Conservation (phyloP, 2,797 vertebrate genomes). For the Megaceryle alcyon region DNA sequence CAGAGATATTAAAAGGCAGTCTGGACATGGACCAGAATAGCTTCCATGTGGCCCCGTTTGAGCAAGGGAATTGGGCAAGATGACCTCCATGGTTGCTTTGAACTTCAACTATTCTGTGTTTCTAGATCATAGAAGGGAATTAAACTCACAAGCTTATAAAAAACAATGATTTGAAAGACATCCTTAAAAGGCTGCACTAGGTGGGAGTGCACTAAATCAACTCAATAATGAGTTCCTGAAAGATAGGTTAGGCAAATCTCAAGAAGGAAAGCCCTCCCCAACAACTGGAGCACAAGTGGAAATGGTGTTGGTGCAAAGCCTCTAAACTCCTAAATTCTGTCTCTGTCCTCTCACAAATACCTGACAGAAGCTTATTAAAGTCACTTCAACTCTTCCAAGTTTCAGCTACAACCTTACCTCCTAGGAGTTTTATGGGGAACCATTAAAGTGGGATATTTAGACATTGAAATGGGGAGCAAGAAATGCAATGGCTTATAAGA, state of each 20-base stretch:
- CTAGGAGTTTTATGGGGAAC: not conserved
- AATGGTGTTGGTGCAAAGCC: not conserved
- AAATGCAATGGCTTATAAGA: not conserved
- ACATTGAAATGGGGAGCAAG: not conserved
- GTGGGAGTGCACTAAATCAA: not conserved
- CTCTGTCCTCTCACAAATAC: not conserved
- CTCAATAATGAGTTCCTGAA: not conserved
- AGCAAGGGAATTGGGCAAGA: not conserved
- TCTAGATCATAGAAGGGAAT: not conserved
- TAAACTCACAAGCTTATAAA: not conserved
- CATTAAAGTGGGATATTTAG: not conserved
- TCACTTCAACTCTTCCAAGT: not conserved
- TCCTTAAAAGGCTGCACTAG: not conserved
- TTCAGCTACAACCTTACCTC: not conserved
- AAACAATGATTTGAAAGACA: not conserved
- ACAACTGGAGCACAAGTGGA: not conserved
- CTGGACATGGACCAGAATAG: fast-evolving
- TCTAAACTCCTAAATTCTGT: not conserved
- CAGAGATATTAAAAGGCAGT: not conserved
- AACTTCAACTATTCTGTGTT: not conserved
- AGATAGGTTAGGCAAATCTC: not conserved
- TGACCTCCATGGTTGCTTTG: not conserved
- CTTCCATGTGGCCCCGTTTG: not conserved
- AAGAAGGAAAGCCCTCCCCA: not conserved
- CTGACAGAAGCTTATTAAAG: not conserved